These are phyloP conservation scores for Pavo muticus DNA, from an alignment of 2,113 vertebrate species.

Conservation along the genomic window DNA sequence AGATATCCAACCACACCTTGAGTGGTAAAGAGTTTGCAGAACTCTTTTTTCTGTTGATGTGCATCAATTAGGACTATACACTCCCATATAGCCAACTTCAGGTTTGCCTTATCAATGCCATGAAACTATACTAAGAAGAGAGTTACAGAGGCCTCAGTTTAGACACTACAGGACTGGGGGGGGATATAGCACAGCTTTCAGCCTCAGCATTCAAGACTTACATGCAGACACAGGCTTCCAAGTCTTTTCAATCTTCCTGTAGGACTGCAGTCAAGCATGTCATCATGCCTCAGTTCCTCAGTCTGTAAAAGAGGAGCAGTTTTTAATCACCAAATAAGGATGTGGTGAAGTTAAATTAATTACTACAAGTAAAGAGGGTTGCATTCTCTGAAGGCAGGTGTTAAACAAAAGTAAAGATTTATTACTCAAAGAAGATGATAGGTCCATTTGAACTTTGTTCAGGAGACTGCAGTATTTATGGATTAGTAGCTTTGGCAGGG, in stretches of 20 bases:
- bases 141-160: not conserved
- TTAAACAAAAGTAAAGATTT: slow-evolving; percentile 47
- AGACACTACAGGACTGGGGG: not conserved
- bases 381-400: not conserved
- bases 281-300: not conserved
- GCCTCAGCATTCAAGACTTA: rapidly evolving
- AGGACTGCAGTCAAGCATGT: not conserved
- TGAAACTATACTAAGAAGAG: not conserved
- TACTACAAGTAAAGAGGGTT: slow-evolving; percentile 11
- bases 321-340: not conserved
- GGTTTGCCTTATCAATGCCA: rapidly evolving
- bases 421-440: not conserved
- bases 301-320: not conserved
- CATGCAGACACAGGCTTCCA: not conserved
- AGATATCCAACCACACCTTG: not conserved
- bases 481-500: slow-evolving; percentile 35
- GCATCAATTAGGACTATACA: not conserved
- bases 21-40: not conserved
- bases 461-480: not conserved
- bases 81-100: not conserved
- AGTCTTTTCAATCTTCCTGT: not conserved
- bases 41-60: rapidly evolving
- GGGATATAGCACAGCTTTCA: not conserved
- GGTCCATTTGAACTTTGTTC: slow-evolving; percentile 47
- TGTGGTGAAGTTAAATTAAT: slow-evolving; percentile 4